These are phyloP conservation scores for Gavia stellata DNA, from an alignment of 2,113 vertebrate species.

Conservation along the genomic window DNA sequence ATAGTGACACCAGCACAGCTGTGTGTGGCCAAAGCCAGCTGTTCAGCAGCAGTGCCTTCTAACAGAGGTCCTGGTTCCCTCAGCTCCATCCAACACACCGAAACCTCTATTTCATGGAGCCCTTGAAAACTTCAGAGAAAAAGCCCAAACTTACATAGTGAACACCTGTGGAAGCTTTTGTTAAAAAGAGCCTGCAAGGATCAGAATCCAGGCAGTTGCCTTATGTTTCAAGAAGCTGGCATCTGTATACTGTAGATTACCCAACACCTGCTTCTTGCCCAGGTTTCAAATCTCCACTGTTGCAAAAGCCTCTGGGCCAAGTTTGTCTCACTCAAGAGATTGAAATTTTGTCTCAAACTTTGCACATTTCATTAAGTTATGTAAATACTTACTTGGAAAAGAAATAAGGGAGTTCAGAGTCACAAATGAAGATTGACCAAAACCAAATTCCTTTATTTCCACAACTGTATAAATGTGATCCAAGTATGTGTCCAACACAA, in stretches of 20 bases:
- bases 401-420: not conserved
- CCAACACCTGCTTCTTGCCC: not conserved
- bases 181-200: not conserved
- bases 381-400: not conserved
- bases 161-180: not conserved
- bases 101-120: not conserved
- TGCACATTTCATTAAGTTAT: rapidly evolving
- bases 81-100: not conserved
- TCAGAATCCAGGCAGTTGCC: not conserved
- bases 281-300: not conserved
- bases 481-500: conserved; percentile 75
- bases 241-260: not conserved
- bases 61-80: not conserved
- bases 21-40: not conserved
- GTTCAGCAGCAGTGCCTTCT: rapidly evolving
- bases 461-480: conserved; percentile 78
- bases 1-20: rapidly evolving
- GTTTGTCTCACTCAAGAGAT: rapidly evolving
- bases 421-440: conserved; percentile 69
- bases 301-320: not conserved
- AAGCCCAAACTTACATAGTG: rapidly evolving
- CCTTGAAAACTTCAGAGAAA: not conserved
- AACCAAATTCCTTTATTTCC: conserved; percentile 81
- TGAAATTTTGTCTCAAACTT: not conserved
- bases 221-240: not conserved